Base-by-base conservation (phyloP, 1,140 invertebrate species). In the Charaxes varanes region DNA sequence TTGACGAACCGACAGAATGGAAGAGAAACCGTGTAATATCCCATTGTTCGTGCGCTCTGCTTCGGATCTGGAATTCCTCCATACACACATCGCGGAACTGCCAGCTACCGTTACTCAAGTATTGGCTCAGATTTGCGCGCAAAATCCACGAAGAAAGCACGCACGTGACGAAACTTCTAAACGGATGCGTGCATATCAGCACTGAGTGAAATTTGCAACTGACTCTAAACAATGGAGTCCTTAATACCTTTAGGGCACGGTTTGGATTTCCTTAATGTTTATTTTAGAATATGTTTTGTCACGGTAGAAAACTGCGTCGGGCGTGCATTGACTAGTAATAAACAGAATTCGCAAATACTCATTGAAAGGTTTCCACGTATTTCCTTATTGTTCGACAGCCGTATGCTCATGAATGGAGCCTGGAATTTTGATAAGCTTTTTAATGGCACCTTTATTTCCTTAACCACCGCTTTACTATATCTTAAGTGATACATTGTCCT, bases 61-160 rank as follows among this genome's bases (percentile, higher is more conserved):
- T 16, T 42, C 16, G 47, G 35, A 38, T 13, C 41, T 57, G 53
- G 53, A 61, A 57, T 61, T 51, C 53, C 47, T 43, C 34, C 44
- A 44, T 44, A 51, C 53, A 47, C 50, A 42, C 61, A 60, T 71
- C 61, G 66, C 62, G 63, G 65, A 71, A 71, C 63, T 63, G 53
- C 45, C 62, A 58, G 59, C 64, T 70, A 79, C 78, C 78, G 78
- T 82, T 82, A 82, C 40, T 35, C 42, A 65, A 50, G 46, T 65
- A 50, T 69, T 73, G 62, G 64, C 52, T 56, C 57, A 66, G 65
- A 73, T 81, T 81, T 67, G 70, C 74, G 71, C 68, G 70, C 74
- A 71, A 81, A 81, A 79, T 71, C 57, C 68, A 67, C 65, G 66
- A 79, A 81, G 77, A 79, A 81, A 81, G 77, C 72, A 69, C 46